Evolutionary conservation across 2,797 vertebrate species (phyloP).

Genomic region (Apodemus agrarius): DNA sequence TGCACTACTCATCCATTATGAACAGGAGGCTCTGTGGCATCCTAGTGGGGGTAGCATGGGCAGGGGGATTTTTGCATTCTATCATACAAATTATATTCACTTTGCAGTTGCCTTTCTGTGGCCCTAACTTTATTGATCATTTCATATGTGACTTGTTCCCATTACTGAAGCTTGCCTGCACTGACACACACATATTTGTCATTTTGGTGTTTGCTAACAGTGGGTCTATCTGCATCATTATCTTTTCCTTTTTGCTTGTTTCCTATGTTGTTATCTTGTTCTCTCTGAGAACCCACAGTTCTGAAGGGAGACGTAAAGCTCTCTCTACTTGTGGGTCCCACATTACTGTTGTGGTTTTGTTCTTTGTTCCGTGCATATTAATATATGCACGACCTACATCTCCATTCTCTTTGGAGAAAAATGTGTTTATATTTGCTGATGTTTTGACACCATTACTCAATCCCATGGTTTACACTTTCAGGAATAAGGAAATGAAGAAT

Average conservation of each 20-base stretch:
- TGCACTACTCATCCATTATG: neutral
- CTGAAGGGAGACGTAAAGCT: neutral
- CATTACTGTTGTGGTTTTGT: neutral
- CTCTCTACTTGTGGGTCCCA: neutral
- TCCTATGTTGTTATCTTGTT: neutral
- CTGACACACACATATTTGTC: neutral
- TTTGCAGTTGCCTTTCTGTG: neutral
- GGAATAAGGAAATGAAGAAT: neutral
- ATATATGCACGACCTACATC: neutral
- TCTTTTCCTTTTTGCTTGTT: neutral
- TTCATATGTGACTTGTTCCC: neutral
- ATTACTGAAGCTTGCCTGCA: neutral
- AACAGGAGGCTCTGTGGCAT: neutral
- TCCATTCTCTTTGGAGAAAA: neutral
- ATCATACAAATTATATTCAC: neutral
- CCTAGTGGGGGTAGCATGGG: neutral
- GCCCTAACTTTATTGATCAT: neutral
- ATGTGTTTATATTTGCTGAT: neutral
- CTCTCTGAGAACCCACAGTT: neutral
- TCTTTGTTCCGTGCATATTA: neutral
- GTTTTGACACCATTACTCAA: neutral
- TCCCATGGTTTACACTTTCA: neutral
- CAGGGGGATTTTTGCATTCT: neutral
- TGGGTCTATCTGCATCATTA: constrained; percentile 2
- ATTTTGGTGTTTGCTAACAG: neutral